A percentile compares a stretch with the other conserved stretches of the same genome.
Evolutionary conservation across 2,113 vertebrate genomes (phyloP).

Genomic region (Vimba vimba): DNA sequence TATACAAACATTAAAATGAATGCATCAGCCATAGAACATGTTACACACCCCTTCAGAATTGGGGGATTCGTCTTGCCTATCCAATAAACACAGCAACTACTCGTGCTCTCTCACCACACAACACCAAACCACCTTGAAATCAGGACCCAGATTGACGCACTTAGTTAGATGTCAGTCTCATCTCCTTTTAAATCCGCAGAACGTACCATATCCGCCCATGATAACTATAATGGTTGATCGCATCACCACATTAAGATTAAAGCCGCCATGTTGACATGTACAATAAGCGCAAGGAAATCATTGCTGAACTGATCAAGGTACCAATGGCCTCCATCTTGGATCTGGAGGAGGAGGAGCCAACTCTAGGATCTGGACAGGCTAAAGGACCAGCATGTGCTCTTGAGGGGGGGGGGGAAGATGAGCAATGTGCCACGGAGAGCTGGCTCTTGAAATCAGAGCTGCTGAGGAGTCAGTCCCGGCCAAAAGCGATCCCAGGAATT

Average conservation of each 20-base stretch:
- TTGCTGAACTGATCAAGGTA: background rate
- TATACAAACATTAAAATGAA: too few species aligned
- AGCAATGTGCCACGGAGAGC: background rate
- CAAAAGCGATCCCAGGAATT: background rate
- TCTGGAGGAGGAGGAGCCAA: background rate
- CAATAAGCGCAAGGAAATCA: background rate
- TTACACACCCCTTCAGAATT: too few species aligned
- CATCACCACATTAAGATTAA: background rate
- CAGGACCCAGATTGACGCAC: too few species aligned
- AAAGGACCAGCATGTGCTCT: background rate
- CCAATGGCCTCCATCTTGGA: background rate
- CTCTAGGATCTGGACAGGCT: background rate
- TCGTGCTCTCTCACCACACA: too few species aligned
- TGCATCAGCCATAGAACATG: too few species aligned
- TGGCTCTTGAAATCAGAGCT: background rate
- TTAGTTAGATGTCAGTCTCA: too few species aligned
- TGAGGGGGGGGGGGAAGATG: background rate
- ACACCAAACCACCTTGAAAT: too few species aligned
- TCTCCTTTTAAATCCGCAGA: too few species aligned
- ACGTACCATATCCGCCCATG: too few species aligned
- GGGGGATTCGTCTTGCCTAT: too few species aligned
- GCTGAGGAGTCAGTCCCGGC: background rate
- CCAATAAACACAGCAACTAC: too few species aligned
- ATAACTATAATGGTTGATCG: too few species aligned
- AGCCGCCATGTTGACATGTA: background rate